Evolutionary conservation across 2,797 vertebrate species (phyloP).

Genomic region (Peromyscus nudipes): DNA sequence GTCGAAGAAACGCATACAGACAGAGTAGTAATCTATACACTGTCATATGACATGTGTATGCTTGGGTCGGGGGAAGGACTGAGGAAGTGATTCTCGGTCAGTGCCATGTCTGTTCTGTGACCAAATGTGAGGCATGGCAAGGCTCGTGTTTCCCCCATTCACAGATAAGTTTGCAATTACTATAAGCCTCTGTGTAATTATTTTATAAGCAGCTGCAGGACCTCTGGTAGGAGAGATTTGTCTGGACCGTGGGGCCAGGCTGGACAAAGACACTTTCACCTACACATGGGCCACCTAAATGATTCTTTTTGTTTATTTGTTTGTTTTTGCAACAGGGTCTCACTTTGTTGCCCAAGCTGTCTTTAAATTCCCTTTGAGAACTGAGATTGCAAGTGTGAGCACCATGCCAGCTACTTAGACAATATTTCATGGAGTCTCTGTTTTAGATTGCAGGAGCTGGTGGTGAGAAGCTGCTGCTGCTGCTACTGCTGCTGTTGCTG

Average conservation of each 20-base stretch:
- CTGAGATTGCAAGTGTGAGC: neutral
- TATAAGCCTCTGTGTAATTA: too few species aligned
- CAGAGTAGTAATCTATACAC: neutral
- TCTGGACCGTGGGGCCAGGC: too few species aligned
- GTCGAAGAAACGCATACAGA: neutral
- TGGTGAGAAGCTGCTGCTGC: neutral
- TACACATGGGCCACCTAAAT: neutral
- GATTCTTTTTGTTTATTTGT: neutral
- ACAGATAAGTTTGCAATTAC: neutral
- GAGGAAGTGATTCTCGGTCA: neutral
- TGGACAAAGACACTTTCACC: too few species aligned
- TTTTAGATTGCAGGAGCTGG: neutral
- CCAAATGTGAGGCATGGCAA: neutral
- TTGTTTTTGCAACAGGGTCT: neutral
- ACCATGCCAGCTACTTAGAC: neutral
- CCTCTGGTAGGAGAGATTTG: too few species aligned
- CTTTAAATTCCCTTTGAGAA: neutral
- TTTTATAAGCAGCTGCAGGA: too few species aligned
- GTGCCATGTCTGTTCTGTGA: neutral
- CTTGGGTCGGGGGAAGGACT: neutral
- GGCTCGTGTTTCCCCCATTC: neutral
- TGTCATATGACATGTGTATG: neutral
- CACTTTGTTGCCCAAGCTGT: neutral
- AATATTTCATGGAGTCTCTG: neutral
- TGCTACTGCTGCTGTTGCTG: too few species aligned